Conservation (phyloP, 2,113 vertebrate genomes). For the Chascanopsetta lugubris region DNA sequence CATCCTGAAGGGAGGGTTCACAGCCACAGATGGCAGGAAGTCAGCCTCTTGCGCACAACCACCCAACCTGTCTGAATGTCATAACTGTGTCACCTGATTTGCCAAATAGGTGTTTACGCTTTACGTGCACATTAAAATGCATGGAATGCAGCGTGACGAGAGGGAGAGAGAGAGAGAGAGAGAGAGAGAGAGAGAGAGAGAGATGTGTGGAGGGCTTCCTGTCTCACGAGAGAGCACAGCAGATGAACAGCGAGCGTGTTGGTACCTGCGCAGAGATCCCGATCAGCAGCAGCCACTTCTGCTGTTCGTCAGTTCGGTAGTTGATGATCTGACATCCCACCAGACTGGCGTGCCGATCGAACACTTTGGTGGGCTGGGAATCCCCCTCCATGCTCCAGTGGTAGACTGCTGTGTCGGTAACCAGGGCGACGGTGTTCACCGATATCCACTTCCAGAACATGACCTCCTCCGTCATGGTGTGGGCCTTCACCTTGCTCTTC, state of each 20-base stretch:
- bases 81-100: not conserved
- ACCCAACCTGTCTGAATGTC: no score
- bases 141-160: not conserved
- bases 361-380: constrained; percentile 90
- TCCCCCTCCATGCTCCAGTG: constrained; percentile 97
- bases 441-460: constrained; percentile 98
- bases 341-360: constrained; percentile 90
- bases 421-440: constrained; percentile 89
- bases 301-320: constrained; percentile 90
- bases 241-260: constrained; percentile 11
- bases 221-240: not conserved
- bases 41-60: no score
- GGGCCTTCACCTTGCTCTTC: constrained; percentile 95
- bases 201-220: not conserved
- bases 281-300: constrained; percentile 92
- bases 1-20: no score
- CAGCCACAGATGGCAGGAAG: no score
- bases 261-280: constrained; percentile 93
- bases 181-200: not conserved
- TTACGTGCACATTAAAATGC: not conserved
- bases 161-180: not conserved
- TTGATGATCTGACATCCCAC: constrained; percentile 92
- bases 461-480: constrained; percentile 92
- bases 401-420: constrained; percentile 89
- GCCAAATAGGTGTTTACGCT: not conserved